Base-by-base conservation (phyloP, 2,113 vertebrate species). In the Mionectes macconnelli region DNA sequence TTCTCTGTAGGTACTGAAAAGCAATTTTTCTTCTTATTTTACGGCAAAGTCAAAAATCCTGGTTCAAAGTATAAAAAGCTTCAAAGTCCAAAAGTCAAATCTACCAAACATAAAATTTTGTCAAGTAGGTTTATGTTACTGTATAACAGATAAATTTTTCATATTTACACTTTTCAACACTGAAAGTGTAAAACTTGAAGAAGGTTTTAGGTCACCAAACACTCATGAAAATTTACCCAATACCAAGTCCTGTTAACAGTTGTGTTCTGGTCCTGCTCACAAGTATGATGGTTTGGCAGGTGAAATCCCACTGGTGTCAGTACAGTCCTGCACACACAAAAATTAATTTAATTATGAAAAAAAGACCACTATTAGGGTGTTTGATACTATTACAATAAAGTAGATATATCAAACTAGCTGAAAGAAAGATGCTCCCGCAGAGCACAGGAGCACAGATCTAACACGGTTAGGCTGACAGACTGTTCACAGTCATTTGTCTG, bases 141-240 rank as follows among this genome's bases (percentile, higher is more conserved):
- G 4, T 81, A 50, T 50, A 72, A 72, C 6, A 69, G 25, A 79
- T 27, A 83, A 64, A 69, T 73, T 62, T 12, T 56, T 69, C 18
- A 40, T 60, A 49, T 27, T 69, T 62, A 37, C 5, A 17, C 5
- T 73, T 85, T 80, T n/a, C 21, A 85, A 33, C 37, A 52, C 17
- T 37, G 63, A 52, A 90, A 67, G 9, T 50, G 19, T 52, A 80
- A 84, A 69, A 8, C 14, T 22, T 47, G 15, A 47, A 56, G 56
- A 57, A 76, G 42, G 19, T 30, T 68, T 74, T 25, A 52, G 7
- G 15, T 28, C 18, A 14, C 10, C 40, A 69, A 81, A 66, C 14
- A 28, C 3, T 56, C 0, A 0, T 37, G 42, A 74, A 74, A 73
- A 19, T 66, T 77, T 74, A 57, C 31, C 13, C 35, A 25, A 3